These are phyloP conservation scores for Machimus atricapillus DNA, from an alignment of 2,888 invertebrate genomes.

Conservation along the genomic window DNA sequence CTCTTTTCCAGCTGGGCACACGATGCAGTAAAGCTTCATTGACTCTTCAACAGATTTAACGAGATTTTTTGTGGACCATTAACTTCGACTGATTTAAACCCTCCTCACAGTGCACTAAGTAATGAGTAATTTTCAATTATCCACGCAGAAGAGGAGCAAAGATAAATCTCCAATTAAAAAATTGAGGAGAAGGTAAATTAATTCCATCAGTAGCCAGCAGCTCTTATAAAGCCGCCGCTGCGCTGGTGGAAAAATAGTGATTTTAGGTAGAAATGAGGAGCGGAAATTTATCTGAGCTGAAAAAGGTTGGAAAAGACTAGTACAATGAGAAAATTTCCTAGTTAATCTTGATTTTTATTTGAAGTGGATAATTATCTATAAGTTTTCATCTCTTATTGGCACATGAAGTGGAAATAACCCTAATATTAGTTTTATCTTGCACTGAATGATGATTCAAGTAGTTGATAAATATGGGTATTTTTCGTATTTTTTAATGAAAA, in stretches of 20 bases:
- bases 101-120: background rate
- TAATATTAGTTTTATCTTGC: background rate
- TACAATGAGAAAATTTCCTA: background rate
- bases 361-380: background rate
- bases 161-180: background rate
- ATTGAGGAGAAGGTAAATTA: background rate
- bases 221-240: background rate
- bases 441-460: background rate
- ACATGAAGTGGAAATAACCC: background rate
- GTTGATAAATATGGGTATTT: background rate
- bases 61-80: conserved; percentile 5
- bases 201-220: background rate
- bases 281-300: background rate
- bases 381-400: background rate
- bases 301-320: background rate
- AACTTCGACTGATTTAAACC: background rate
- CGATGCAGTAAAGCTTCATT: background rate
- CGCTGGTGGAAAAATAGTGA: background rate
- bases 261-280: background rate
- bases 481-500: background rate
- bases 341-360: background rate
- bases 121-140: background rate
- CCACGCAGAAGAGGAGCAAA: background rate
- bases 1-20: background rate
- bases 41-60: conserved; percentile 2